Evolutionary conservation across 2,888 invertebrate species (phyloP), one percentile per base, ranked within the genome.

Genomic region (Cacoxenus indagator): DNA sequence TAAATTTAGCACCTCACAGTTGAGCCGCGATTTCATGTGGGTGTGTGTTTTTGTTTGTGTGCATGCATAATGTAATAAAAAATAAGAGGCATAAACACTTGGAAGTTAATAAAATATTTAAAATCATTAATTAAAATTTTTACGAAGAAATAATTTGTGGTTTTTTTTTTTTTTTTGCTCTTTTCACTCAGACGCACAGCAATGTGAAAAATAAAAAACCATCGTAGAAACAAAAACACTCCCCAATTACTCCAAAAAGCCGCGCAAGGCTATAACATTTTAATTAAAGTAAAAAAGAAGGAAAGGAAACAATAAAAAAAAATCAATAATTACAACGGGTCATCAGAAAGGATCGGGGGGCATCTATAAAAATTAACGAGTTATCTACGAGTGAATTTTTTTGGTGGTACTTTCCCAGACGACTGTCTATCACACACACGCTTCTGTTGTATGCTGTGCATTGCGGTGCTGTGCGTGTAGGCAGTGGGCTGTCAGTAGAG

Each of bases 201-300:
- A 80, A 69, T 48, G 48, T 64, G 55, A 46, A 64, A 67, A 64
- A n/a, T n/a, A n/a, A n/a, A 64, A 73, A 75, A 72, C 73, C 73
- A 27, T n/a, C 11, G 26, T 27, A 29, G 69, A 67, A 69, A 66
- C 64, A 61, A 65, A 69, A 69, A 71, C 69, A 67, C 65, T 59
- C 59, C 69, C 59, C 45, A 48, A 51, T 51, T 59, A 37, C n/a
- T n/a, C n/a, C n/a, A n/a, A n/a, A n/a, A n/a, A n/a, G n/a, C n/a
- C n/a, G n/a, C n/a, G n/a, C n/a, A n/a, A n/a, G n/a, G n/a, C 74
- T 71, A 80, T 78, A 77, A 81, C 72, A 74, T 74, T 80, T 82
- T 78, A 82, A 80, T 78, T 80, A 81, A 77, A 72, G 62, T 67
- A 55, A 70, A 46, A 37, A 51, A 14, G 45, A n/a, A 29, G 6